Evolutionary conservation across 2,888 invertebrate species (phyloP).

Genomic region (Ochropleura leucogaster): DNA sequence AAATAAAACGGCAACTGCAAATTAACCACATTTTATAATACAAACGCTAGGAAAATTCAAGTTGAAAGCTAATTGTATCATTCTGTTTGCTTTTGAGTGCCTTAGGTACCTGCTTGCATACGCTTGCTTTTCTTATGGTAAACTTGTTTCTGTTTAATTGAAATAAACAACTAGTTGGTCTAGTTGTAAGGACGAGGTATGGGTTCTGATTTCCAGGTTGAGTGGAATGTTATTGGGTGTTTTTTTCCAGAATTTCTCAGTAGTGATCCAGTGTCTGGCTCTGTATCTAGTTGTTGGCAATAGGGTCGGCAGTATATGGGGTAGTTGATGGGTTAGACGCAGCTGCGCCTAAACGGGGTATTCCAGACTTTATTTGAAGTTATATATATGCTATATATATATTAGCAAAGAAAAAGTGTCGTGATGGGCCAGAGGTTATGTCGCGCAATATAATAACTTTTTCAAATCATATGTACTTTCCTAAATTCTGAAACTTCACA

Average conservation of each 20-base stretch:
- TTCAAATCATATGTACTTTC: no score
- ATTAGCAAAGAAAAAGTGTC: neutral
- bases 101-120: constrained; percentile 11
- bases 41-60: constrained; percentile 11
- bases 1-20: neutral
- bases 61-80: constrained; percentile 44
- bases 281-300: neutral
- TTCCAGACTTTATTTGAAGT: neutral
- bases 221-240: neutral
- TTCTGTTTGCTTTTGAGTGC: constrained; percentile 28
- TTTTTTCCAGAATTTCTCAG: neutral
- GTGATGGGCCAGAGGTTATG: no score
- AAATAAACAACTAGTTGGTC: neutral
- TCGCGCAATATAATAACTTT: no score
- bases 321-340: neutral
- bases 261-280: neutral
- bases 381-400: no score
- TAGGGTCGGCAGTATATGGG: neutral
- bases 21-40: constrained; percentile 18
- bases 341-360: neutral
- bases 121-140: neutral
- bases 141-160: constrained; percentile 17
- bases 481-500: no score
- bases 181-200: neutral
- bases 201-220: neutral